Base-by-base conservation (phyloP, 2,797 vertebrate genomes). In the Argya squamiceps region DNA sequence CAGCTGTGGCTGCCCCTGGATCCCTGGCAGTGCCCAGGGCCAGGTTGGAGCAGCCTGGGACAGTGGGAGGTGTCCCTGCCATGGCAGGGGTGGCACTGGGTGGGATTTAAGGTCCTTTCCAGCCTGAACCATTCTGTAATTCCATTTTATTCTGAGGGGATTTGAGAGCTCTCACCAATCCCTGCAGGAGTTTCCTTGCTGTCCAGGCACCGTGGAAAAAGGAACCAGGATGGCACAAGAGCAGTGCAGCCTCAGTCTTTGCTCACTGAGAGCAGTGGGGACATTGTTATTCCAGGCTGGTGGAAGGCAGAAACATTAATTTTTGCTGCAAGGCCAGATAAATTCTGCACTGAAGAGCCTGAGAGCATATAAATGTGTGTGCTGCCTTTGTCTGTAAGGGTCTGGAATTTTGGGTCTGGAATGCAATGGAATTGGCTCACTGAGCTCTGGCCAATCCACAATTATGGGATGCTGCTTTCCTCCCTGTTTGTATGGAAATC, bases 381-480 rank as follows among this genome's bases (percentile, higher is more conserved):
- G 10, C 37, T 90, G 55, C 3, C 3, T 21, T 73, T 65, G 79
- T n/a, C 43, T 74, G 32, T 10, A 30, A 60, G 59, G 44, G 23
- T 29, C 11, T 11, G 80, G 60, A 50, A 6, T 49, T 52, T n/a
- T 21, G 30, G 44, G 9, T 47, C 50, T 69, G 55, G 50, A 59
- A 63, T 27, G 55, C 47, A 26, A 2, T 53, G 65, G 19, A 68
- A 27, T 29, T 16, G 36, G 17, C 11, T 81, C 12, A 4, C 16
- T 1, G 0, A 26, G 5, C 36, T 50, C 6, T 32, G 86, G 32
- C 68, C 26, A 30, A 0, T 44, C 9, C 53, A 39, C n/a, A 56
- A 5, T 52, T 29, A 0, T 11, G n/a, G 53, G 68, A 15, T 83
- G 56, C 53, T 64, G 0, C 50, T 76, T 70, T 27, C 29, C 12